Evolutionary conservation across 2,797 vertebrate species (phyloP).

Genomic region (Semotilus atromaculatus): DNA sequence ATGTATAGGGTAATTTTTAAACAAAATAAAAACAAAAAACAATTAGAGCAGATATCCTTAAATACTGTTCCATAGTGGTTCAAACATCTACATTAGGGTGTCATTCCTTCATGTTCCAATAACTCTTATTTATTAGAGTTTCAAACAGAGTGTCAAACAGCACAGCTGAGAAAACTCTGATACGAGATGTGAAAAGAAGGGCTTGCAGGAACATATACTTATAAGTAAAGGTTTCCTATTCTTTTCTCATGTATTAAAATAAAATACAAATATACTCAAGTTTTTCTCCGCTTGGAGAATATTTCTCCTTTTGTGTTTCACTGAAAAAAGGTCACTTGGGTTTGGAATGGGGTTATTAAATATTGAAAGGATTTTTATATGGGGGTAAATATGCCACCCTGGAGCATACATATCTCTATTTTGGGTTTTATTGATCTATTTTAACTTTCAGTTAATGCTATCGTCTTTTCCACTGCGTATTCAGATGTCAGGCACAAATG

Average conservation of each 20-base stretch:
- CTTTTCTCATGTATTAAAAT: background rate
- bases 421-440: background rate
- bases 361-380: background rate
- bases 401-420: background rate
- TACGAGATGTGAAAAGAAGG: constrained; percentile 54
- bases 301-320: background rate
- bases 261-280: background rate
- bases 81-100: background rate
- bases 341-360: background rate
- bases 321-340: background rate
- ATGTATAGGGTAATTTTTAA: too few species aligned
- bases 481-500: constrained; percentile 39
- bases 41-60: too few species aligned
- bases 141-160: too few species aligned
- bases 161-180: constrained; percentile 63
- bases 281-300: background rate
- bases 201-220: background rate
- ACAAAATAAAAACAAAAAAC: too few species aligned
- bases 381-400: background rate
- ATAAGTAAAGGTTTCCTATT: background rate
- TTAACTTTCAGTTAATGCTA: background rate
- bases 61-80: background rate
- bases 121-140: constrained; percentile 36
- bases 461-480: background rate
- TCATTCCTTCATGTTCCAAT: constrained; percentile 10